Percentiles rank a stretch among this genome's conserved stretches.
phyloP scores from a whole-genome alignment of 2,888 invertebrate genomes.

The Cerceris rybyensis region DNA sequence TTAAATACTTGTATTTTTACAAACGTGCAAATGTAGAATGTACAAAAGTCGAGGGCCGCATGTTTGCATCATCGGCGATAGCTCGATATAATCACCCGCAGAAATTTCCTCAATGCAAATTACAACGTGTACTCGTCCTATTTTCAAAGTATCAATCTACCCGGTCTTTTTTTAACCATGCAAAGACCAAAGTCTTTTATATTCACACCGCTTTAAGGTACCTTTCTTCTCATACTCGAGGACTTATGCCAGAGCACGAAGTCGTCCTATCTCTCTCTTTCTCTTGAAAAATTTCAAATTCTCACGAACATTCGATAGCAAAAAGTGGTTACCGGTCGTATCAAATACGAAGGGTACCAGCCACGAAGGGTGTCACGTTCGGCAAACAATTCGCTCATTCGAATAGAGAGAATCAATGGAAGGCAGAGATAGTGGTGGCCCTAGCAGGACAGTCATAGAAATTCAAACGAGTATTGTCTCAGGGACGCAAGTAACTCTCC shows the following conservation, averaged over 20 bases:
- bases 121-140: conserved; percentile 12
- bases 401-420: conserved; percentile 38
- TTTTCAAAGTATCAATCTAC: conserved; percentile 28
- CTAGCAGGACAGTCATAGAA: conserved; percentile 43
- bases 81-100: neutral
- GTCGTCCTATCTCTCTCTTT: conserved; percentile 12
- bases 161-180: neutral
- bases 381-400: conserved; percentile 50
- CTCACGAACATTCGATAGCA: conserved; percentile 34
- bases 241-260: conserved; percentile 42
- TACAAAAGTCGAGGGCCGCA: too few species aligned
- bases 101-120: neutral
- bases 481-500: conserved; percentile 14
- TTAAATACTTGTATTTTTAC: too few species aligned
- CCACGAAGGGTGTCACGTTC: conserved; percentile 56
- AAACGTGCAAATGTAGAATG: too few species aligned
- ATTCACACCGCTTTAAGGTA: conserved; percentile 25
- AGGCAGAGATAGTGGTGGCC: conserved; percentile 17
- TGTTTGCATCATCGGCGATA: neutral
- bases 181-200: conserved; percentile 25
- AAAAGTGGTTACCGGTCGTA: conserved; percentile 42
- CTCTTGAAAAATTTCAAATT: conserved; percentile 38
- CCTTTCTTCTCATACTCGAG: conserved; percentile 5
- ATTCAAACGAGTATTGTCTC: conserved; percentile 58
- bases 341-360: conserved; percentile 30